Percentiles rank a stretch among this genome's conserved stretches.
phyloP scores from a whole-genome alignment of 2,888 invertebrate genomes.

The Lasioglossum morio region DNA sequence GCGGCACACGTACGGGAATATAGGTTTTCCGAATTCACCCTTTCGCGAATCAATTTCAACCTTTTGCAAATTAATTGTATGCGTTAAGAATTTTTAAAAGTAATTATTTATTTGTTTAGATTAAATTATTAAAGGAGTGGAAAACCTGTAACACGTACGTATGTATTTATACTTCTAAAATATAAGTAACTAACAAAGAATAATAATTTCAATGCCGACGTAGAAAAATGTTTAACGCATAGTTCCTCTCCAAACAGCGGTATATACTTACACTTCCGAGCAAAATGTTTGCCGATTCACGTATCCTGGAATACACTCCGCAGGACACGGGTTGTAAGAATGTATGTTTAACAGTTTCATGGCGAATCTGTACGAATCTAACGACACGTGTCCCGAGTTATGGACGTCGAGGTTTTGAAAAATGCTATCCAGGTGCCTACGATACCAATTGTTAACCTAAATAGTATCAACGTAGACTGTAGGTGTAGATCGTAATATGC shows the following conservation, averaged over 20 bases:
- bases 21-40: too few species aligned
- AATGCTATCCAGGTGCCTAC: conserved; percentile 28
- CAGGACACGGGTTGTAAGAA: conserved; percentile 22
- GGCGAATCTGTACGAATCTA: conserved; percentile 16
- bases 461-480: neutral
- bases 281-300: conserved; percentile 23
- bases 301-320: conserved; percentile 15
- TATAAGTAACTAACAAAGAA: too few species aligned
- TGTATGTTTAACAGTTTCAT: conserved; percentile 30
- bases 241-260: neutral
- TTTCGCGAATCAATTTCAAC: too few species aligned
- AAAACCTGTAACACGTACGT: too few species aligned
- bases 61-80: neutral
- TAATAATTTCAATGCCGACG: too few species aligned
- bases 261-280: conserved; percentile 21
- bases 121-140: too few species aligned
- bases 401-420: conserved; percentile 2
- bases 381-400: conserved; percentile 8
- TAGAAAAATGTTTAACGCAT: neutral
- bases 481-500: too few species aligned
- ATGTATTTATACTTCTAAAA: neutral
- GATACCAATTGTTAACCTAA: too few species aligned
- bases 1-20: neutral
- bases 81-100: neutral
- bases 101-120: too few species aligned